Percentiles rank a stretch among this genome's conserved stretches.
These are phyloP conservation scores for Drosophila erecta DNA, from an alignment of 1,140 invertebrate species.

Conservation along the genomic window DNA sequence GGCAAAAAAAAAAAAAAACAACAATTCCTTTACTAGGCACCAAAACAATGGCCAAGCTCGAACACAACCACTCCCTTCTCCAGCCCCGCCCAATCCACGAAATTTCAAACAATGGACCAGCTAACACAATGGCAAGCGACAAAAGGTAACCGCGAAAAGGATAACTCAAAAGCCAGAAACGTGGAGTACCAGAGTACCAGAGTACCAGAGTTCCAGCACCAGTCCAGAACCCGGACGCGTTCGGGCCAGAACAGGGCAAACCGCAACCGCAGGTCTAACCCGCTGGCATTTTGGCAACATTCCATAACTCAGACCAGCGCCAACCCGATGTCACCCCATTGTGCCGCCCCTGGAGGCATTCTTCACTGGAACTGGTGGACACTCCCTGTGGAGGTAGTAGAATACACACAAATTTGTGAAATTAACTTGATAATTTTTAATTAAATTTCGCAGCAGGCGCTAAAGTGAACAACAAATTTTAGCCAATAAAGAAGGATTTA, in stretches of 20 bases:
- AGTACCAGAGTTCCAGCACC: background rate
- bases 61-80: background rate
- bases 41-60: conserved; percentile 42
- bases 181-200: background rate
- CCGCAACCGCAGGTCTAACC: conserved; percentile 47
- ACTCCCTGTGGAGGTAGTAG: conserved; percentile 8
- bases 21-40: background rate
- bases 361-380: background rate
- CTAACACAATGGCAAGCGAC: conserved; percentile 54
- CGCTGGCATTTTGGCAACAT: conserved; percentile 44
- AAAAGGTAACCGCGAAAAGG: conserved; percentile 59
- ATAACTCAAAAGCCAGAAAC: conserved; percentile 36
- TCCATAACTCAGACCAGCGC: conserved; percentile 22
- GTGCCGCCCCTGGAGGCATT: background rate
- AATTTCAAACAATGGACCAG: conserved; percentile 45
- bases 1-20: conserved; percentile 10
- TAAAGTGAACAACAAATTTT: conserved; percentile 18
- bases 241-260: conserved; percentile 12
- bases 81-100: background rate
- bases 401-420: conserved; percentile 38
- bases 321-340: background rate
- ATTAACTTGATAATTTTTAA: conserved; percentile 51
- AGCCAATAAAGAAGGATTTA: conserved; percentile 28
- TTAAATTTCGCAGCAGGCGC: conserved; percentile 34
- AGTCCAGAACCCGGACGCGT: background rate